Base-by-base conservation (phyloP, 1,140 invertebrate genomes). In the Megalonaias nervosa region DNA sequence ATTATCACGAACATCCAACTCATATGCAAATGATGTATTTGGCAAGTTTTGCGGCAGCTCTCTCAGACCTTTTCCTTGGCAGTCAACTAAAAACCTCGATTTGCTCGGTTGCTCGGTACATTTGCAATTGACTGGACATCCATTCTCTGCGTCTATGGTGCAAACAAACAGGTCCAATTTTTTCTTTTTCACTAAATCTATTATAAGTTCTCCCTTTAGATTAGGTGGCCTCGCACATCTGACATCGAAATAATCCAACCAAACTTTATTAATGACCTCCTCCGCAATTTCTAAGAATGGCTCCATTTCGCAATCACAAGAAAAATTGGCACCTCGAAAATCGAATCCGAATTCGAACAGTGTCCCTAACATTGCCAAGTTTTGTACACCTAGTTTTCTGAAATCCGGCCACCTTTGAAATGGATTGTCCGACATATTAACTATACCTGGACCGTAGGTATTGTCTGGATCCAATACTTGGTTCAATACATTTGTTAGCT, bases 221-320 rank as follows among this genome's bases (percentile, higher is more conserved):
- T 67, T 31, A 23, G 1, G 1, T 55, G 75, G 75, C 21, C 21
- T 60, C 23, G n/a, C 55, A 56, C 75, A 77, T 67, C 2, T 72
- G 12, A 77, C 26, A 60, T 72, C 56, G 9, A 72, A 15, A 66
- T 72, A 77, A 31, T 77, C 75, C 23, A 48, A 5, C 64, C 59
- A 72, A 3, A 72, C 11, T 15, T 14, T 19, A 21, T 59, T 9
- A 21, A 71, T 60, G 62, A 77, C 55, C 2, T 67, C 57, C 21
- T 48, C 14, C 14, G 64, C 26, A 48, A 72, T n/a, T 17, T 61
- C 60, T n/a, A 77, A 38, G 67, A 77, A 67, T 48, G 67, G 60
- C 48, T 77, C 19, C 15, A 77, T 26, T 26, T 67, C n/a, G 58
- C 75, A 77, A 59, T 77, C 75, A 67, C 75, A 77, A 2, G n/a